Base-by-base conservation (phyloP, 2,113 vertebrate species). In the Sinocyclocheilus rhinocerous region DNA sequence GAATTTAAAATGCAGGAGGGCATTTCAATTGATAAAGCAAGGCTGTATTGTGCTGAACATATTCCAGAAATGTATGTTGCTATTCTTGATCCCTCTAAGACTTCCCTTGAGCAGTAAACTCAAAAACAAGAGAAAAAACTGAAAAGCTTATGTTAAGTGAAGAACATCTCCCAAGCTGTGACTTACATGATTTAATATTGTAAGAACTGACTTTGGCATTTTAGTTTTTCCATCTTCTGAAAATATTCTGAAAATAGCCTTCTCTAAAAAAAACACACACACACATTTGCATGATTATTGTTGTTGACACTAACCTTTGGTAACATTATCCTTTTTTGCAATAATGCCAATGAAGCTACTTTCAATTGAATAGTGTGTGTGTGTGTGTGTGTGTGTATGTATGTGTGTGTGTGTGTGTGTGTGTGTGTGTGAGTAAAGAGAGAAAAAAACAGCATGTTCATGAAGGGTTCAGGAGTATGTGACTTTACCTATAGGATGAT, bases 401-500 rank as follows among this genome's bases (percentile, higher is more conserved):
- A 2, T 33, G 33, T 33, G 33, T 33, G 33, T 33, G 33, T 33
- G 33, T 33, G 33, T 33, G 33, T 33, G 42, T 42, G 42, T 42
- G 2, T 42, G 42, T 42, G 42, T 9, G 42, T 10, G 9, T 10
- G 42, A 45, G 2, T 45, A 45, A 10, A 45, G 45, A 48, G 45
- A 20, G 8, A 1, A 9, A 61, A 18, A 18, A 59, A 36, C 29
- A 33, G 67, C 33, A 20, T 70, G 16, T 70, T 70, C 67, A 70
- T 39, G 42, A 48, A 76, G 22, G 55, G 45, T 84, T 72, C 65
- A 75, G 22, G 39, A 87, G 29, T 18, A 75, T 75, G 26, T 80
- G 67, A 63, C 11, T 70, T 86, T 36, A 48, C 67, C 42, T 29
- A 59, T 36, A 42, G 77, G 22, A 48, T 81, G 55, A 24, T 26